Evolutionary conservation across 2,113 vertebrate genomes (phyloP).

Genomic region (Todiramphus chloris): DNA sequence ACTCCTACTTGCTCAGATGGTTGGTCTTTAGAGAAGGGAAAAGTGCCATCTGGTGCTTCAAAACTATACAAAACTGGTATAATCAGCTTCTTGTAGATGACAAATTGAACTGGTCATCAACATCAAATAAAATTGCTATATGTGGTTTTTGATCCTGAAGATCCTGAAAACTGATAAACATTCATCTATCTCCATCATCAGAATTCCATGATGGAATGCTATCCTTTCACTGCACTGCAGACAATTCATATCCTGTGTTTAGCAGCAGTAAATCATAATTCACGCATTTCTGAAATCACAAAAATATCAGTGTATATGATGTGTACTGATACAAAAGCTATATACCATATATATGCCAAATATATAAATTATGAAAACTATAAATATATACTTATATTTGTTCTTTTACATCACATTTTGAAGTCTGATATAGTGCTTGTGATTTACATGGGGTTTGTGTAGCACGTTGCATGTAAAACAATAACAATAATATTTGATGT

Average conservation of each 20-base stretch:
- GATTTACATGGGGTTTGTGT: background rate
- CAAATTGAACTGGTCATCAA: background rate
- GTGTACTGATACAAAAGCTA: background rate
- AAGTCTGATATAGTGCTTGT: background rate
- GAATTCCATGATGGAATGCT: background rate
- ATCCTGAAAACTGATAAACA: background rate
- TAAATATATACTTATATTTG: background rate
- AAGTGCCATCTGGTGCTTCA: constrained; percentile 28
- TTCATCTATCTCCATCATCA: background rate
- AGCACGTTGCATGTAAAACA: background rate
- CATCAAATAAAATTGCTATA: background rate
- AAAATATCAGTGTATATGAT: background rate
- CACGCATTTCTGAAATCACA: background rate
- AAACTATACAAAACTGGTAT: background rate
- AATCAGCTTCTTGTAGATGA: background rate
- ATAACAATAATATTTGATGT: background rate
- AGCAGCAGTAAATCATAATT: background rate
- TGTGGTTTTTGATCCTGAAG: background rate
- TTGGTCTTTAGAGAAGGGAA: background rate
- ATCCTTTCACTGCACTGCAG: background rate
- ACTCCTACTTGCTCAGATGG: background rate
- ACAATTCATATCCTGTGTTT: background rate
- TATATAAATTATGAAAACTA: background rate
- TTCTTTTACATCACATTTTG: background rate
- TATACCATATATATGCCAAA: background rate